Evolutionary conservation across 2,888 invertebrate species (phyloP).

Genomic region (Apamea monoglypha): DNA sequence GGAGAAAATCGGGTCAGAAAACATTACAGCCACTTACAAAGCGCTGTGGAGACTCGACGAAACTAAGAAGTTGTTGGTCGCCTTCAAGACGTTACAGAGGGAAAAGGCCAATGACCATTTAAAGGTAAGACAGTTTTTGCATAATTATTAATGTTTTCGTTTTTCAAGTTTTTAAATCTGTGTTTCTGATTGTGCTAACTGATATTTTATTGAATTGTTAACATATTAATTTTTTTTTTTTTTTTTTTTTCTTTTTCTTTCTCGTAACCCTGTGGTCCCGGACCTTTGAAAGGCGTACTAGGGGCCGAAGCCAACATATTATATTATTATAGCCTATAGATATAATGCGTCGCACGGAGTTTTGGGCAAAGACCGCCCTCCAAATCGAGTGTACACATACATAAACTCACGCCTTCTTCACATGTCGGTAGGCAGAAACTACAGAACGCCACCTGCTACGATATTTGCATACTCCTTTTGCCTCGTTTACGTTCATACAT

Average conservation of each 20-base stretch:
- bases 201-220: neutral
- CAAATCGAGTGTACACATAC: neutral
- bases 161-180: neutral
- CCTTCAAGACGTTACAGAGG: slow-evolving; percentile 94
- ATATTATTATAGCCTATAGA: no score
- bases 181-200: neutral
- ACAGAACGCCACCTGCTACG: no score
- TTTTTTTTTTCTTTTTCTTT: no score
- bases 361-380: neutral
- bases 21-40: slow-evolving; percentile 92
- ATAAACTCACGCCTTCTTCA: no score
- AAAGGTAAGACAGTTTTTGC: slow-evolving; percentile 86
- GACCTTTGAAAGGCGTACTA: no score
- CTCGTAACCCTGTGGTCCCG: no score
- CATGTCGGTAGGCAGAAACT: no score
- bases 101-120: slow-evolving; percentile 91
- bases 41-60: slow-evolving; percentile 95
- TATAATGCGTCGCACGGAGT: neutral
- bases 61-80: slow-evolving; percentile 94
- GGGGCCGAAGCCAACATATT: no score
- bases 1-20: slow-evolving; percentile 91
- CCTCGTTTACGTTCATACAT: no score
- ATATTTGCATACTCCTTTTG: no score
- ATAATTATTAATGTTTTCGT: neutral
- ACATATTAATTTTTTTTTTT: no score